Evolutionary conservation across 2,797 vertebrate genomes (phyloP), one percentile per base, ranked within the genome.

Genomic region (Arctocebus calabarensis): DNA sequence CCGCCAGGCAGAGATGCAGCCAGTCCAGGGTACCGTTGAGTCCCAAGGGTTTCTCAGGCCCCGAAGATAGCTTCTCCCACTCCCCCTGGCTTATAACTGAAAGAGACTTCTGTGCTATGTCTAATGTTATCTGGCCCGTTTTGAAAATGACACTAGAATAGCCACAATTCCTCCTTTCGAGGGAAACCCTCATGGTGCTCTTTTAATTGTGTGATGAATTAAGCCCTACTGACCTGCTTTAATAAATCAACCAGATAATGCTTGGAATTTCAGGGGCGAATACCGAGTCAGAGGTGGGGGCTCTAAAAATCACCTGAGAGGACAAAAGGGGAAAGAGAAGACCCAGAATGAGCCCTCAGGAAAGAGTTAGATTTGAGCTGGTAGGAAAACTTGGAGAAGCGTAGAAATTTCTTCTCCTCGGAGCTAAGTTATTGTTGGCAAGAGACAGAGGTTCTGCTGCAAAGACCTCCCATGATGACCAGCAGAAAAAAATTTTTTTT

Each of bases 381-480:
- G 81, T n/a, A 68, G 95, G 82, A 89, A 89, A 86, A 84, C 73
- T n/a, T 6, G 64, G 64, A 94, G 91, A 70, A 84, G 27, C 94
- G 43, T 4, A 82, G 90, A 86, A 81, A 92, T 68, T 86, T 94
- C 43, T 96, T 92, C 66, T 89, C 95, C 84, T 96, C 91, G 48
- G 74, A 84, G 83, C 37, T 17, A 75, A 95, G 95, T 97, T 97
- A 96, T 98, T 98, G 93, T 98, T 98, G 98, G 98, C 98, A 96
- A 84, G 70, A 20, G 0, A 48, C 34, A 43, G 96, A 43, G 75
- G 45, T 74, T 93, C 96, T 96, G 68, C 52, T 52, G 11, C 55
- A 86, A 94, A 62, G 98, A 98, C 98, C 98, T 98, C 98, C 97
- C 98, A 95, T 96, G 96, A 52, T 93, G 98, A 95, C 87, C 94